These are phyloP conservation scores for Nyctereutes procyonoides DNA, from an alignment of 2,113 vertebrate species.

Conservation along the genomic window DNA sequence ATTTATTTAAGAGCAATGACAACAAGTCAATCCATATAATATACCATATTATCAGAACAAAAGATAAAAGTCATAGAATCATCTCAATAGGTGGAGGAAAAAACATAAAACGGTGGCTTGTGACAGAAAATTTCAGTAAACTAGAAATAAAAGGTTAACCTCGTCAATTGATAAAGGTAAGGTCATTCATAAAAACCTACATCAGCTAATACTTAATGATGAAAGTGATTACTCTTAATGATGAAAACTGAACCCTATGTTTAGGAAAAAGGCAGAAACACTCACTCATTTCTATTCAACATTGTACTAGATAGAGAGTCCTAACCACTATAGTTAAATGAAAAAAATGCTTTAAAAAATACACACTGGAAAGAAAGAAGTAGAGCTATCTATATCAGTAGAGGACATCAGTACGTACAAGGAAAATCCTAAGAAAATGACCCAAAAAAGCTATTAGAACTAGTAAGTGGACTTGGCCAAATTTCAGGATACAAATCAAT, in stretches of 20 bases:
- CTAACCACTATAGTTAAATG: not conserved
- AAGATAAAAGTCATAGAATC: not conserved
- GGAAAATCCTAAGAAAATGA: not conserved
- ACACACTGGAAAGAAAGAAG: not conserved
- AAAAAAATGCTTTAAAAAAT: not conserved
- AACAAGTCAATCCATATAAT: not conserved
- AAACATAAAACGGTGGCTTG: not conserved
- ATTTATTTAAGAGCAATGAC: not conserved
- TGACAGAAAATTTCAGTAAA: not conserved
- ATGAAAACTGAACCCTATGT: not conserved
- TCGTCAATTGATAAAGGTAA: not conserved
- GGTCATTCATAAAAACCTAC: not conserved
- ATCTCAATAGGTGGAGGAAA: not conserved
- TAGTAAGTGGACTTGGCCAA: not conserved
- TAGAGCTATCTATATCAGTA: not conserved
- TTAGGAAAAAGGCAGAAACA: not conserved
- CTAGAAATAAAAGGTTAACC: not conserved
- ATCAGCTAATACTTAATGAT: not conserved
- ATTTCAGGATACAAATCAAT: slow-evolving; percentile 1
- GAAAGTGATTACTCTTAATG: not conserved
- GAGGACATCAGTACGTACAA: not conserved
- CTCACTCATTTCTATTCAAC: not conserved
- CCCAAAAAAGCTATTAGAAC: not conserved
- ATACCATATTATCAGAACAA: not conserved
- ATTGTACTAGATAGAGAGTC: not conserved